These are phyloP conservation scores for Miniopterus natalensis DNA, from an alignment of 2,113 vertebrate genomes.

Conservation along the genomic window DNA sequence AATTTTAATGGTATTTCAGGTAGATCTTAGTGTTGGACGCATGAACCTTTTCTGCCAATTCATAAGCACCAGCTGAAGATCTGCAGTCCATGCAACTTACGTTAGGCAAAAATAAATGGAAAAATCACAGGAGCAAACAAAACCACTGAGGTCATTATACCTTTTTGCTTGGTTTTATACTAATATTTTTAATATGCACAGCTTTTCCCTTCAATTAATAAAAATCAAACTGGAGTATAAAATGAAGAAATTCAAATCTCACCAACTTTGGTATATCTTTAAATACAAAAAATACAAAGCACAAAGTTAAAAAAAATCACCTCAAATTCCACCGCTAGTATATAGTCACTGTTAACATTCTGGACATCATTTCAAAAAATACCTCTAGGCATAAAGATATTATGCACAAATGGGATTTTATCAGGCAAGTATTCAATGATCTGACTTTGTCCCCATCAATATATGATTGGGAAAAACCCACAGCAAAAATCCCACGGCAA, in stretches of 20 bases:
- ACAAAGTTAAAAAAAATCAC: slow-evolving; percentile 51
- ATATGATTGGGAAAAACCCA: neutral
- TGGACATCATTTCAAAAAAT: slow-evolving; percentile 48
- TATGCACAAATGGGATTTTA: slow-evolving; percentile 38
- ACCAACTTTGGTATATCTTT: slow-evolving; percentile 34
- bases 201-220: slow-evolving; percentile 43
- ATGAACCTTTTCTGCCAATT: neutral
- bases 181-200: neutral
- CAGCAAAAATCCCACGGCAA: neutral
- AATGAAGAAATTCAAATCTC: slow-evolving; percentile 41
- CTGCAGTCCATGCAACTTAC: neutral
- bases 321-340: slow-evolving; percentile 55
- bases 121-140: slow-evolving; percentile 25
- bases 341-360: slow-evolving; percentile 58
- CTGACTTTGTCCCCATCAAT: neutral
- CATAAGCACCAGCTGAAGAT: neutral
- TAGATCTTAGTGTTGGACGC: neutral
- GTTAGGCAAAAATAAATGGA: neutral
- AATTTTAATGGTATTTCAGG: neutral
- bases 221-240: slow-evolving; percentile 17
- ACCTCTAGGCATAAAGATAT: slow-evolving; percentile 39
- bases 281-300: slow-evolving; percentile 57
- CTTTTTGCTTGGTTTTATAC: slow-evolving; percentile 15
- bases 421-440: neutral
- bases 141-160: neutral